Conservation (phyloP, 2,888 invertebrate genomes). For the Clostera curtula region DNA sequence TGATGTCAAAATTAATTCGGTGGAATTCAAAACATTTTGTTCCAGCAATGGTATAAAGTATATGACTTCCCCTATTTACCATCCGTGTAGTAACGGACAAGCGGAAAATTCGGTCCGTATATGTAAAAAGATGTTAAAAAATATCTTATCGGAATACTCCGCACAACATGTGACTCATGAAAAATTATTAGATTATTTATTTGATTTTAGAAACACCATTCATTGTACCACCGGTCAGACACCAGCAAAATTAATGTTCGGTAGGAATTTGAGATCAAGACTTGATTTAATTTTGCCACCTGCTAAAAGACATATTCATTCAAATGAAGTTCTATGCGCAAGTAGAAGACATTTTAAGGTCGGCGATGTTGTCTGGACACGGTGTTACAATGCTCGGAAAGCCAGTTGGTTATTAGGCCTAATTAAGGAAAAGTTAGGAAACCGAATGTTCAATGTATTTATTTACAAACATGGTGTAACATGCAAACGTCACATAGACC, state of each 20-base stretch:
- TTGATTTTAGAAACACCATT: slow-evolving; percentile 16
- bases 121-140: slow-evolving; percentile 19
- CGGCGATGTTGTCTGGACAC: slow-evolving; percentile 3
- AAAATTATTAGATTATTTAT: slow-evolving; percentile 8
- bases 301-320: no score
- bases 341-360: background rate
- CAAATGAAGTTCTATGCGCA: no score
- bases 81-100: slow-evolving; percentile 10
- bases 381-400: slow-evolving; percentile 2
- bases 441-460: slow-evolving; percentile 1
- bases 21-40: slow-evolving; percentile 14
- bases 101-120: slow-evolving; percentile 10
- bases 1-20: slow-evolving; percentile 13
- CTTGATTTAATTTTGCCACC: slow-evolving; percentile 10
- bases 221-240: slow-evolving; percentile 15
- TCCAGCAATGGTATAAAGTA: slow-evolving; percentile 12
- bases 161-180: slow-evolving; percentile 5
- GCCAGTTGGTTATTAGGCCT: slow-evolving; percentile 1
- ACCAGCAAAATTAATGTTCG: slow-evolving; percentile 17
- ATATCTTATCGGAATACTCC: slow-evolving; percentile 7
- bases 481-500: no score
- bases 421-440: slow-evolving; percentile 2
- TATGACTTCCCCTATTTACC: slow-evolving; percentile 18
- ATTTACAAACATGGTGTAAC: no score
- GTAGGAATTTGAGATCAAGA: slow-evolving; percentile 12